These are phyloP conservation scores for Pyralis farinalis DNA, from an alignment of 2,888 invertebrate species.

Conservation along the genomic window DNA sequence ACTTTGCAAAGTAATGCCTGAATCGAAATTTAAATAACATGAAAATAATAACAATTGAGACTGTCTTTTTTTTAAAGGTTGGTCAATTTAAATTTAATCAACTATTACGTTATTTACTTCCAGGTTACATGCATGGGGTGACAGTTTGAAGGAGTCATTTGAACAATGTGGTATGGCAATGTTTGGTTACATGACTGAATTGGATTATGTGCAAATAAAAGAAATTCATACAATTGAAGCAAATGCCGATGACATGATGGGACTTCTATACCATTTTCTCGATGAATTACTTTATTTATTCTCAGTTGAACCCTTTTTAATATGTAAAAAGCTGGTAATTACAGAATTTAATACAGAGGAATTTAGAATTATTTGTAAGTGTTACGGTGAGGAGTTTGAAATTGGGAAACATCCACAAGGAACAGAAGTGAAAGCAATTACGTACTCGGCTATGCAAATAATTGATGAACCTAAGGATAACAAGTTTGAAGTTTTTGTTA, in stretches of 20 bases:
- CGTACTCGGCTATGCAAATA: slow-evolving; percentile 99
- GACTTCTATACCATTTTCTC: slow-evolving; percentile 94
- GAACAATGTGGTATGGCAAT: slow-evolving; percentile 97
- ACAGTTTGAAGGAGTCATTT: slow-evolving; percentile 92
- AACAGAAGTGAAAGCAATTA: slow-evolving; percentile 99
- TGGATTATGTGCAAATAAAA: slow-evolving; percentile 90
- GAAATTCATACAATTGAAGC: slow-evolving; percentile 92
- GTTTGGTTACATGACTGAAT: slow-evolving; percentile 98
- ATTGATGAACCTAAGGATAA: slow-evolving; percentile 86
- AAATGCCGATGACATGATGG: slow-evolving; percentile 92
- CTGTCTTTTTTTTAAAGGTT: too few species aligned
- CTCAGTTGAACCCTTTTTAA: slow-evolving; percentile 93
- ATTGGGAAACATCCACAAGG: slow-evolving; percentile 98
- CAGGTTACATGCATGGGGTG: slow-evolving; percentile 96
- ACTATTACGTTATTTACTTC: slow-evolving; percentile 26
- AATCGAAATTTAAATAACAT: too few species aligned
- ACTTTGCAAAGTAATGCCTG: too few species aligned
- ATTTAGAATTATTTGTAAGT: slow-evolving; percentile 89
- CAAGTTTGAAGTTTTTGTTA: slow-evolving; percentile 95
- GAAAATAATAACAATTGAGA: too few species aligned
- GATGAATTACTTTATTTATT: slow-evolving; percentile 97
- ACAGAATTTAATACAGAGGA: slow-evolving; percentile 91
- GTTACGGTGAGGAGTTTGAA: slow-evolving; percentile 96
- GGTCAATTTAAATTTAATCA: slow-evolving; percentile 12
- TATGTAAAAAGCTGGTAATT: slow-evolving; percentile 93